Evolutionary conservation across 2,888 invertebrate species (phyloP).

Genomic region (Calameuta pallipes): DNA sequence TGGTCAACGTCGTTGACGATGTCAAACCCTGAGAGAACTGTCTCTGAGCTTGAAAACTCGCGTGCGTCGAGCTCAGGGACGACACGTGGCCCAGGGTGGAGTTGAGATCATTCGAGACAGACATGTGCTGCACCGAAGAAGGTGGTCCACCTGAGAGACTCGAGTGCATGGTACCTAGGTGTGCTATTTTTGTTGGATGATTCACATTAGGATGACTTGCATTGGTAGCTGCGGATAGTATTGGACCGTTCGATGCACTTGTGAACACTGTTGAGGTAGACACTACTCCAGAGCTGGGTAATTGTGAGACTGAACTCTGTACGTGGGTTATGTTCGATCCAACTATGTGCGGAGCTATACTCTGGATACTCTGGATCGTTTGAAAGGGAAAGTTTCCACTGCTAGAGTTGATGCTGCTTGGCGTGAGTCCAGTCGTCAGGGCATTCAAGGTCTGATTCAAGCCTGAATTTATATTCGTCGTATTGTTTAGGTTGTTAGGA

Average conservation of each 20-base stretch:
- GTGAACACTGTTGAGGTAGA: conserved; percentile 57
- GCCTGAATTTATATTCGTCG: conserved; percentile 37
- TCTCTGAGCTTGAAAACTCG: conserved; percentile 50
- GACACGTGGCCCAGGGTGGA: conserved; percentile 51
- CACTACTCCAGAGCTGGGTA: conserved; percentile 48
- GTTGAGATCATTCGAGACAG: conserved; percentile 49
- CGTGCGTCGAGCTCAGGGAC: conserved; percentile 25
- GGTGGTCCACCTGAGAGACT: conserved; percentile 52
- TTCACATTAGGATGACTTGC: conserved; percentile 44
- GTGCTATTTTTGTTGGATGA: conserved; percentile 52
- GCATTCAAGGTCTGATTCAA: conserved; percentile 47
- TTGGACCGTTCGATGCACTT: conserved; percentile 55
- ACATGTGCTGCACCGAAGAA: conserved; percentile 46
- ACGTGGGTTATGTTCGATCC: conserved; percentile 58
- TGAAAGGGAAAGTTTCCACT: conserved; percentile 61
- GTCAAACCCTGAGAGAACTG: conserved; percentile 52
- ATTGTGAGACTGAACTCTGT: conserved; percentile 49
- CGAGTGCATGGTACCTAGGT: conserved; percentile 60
- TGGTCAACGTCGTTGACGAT: conserved; percentile 39
- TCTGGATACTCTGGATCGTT: conserved; percentile 63
- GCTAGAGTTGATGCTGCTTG: conserved; percentile 48
- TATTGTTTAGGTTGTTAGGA: conserved; percentile 42
- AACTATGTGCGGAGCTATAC: conserved; percentile 62
- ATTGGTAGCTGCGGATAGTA: conserved; percentile 47
- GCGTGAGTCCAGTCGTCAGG: conserved; percentile 50